These are phyloP conservation scores for Vanacampus margaritifer DNA, from an alignment of 2,113 vertebrate species.

Conservation along the genomic window DNA sequence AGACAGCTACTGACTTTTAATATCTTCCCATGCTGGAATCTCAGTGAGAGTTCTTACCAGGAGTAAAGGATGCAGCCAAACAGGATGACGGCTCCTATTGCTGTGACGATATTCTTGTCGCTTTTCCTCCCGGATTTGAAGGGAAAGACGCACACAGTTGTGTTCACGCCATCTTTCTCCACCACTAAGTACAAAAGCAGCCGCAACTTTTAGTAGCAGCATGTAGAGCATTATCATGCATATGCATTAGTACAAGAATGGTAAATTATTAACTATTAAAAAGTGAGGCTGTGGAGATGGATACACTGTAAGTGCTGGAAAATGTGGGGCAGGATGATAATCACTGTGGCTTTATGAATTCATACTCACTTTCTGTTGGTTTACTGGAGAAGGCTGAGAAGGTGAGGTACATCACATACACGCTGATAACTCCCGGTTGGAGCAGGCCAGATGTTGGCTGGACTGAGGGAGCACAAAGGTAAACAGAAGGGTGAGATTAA, in stretches of 20 bases:
- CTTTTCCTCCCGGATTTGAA: conserved; percentile 78
- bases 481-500: not conserved
- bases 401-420: conserved; percentile 97
- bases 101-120: conserved; percentile 84
- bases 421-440: conserved; percentile 92
- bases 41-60: conserved; percentile 74
- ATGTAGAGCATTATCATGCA: not conserved
- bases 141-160: conserved; percentile 84
- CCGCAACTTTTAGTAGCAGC: not conserved
- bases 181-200: conserved; percentile 45
- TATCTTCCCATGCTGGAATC: conserved; percentile 8
- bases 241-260: not conserved
- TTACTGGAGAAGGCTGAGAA: conserved; percentile 95
- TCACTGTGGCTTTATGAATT: not conserved
- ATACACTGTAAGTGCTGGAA: not conserved
- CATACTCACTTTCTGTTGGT: conserved; percentile 82
- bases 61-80: conserved; percentile 90
- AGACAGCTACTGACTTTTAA: conserved; percentile 23
- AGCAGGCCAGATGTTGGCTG: conserved; percentile 90
- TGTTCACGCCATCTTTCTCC: conserved; percentile 70
- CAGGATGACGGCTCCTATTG: conserved; percentile 80
- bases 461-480: conserved; percentile 66
- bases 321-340: not conserved
- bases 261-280: conserved; percentile 3
- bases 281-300: not conserved